Conservation (phyloP, 2,797 vertebrate species). For the Tangara arthus region DNA sequence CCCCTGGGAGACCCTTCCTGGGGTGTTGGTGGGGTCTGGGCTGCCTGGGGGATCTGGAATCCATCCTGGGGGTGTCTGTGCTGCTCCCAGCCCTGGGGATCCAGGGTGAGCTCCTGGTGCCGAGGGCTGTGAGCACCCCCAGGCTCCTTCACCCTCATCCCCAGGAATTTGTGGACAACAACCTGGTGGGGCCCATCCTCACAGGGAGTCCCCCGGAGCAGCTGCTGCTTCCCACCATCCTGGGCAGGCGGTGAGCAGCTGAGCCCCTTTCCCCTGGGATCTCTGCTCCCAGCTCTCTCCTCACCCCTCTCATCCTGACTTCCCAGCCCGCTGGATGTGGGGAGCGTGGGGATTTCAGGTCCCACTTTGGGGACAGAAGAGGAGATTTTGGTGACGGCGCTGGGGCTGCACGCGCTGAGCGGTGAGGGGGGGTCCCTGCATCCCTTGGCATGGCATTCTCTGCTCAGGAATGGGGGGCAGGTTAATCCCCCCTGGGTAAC, state of each 20-base stretch:
- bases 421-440: conserved; percentile 18
- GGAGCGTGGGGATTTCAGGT: conserved; percentile 66
- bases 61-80: not conserved
- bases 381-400: conserved; percentile 71
- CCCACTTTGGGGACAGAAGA: conserved; percentile 65
- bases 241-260: conserved; percentile 74
- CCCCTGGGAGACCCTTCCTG: rapidly evolving
- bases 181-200: conserved; percentile 51
- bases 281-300: rapidly evolving
- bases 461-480: not conserved
- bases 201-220: conserved; percentile 76
- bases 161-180: conserved; percentile 81
- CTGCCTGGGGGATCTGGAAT: not conserved
- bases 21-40: rapidly evolving
- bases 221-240: conserved; percentile 82
- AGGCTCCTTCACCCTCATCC: not conserved
- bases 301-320: rapidly evolving
- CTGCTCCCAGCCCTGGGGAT: not conserved
- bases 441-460: not conserved
- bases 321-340: conserved; percentile 58
- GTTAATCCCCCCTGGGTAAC: rapidly evolving
- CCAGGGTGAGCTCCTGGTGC: not conserved
- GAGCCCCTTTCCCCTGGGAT: rapidly evolving
- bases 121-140: not conserved
- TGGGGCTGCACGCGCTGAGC: conserved; percentile 79